Evolutionary conservation across 2,888 invertebrate genomes (phyloP), one percentile per base, ranked within the genome.

Genomic region (Ectropis crepuscularia): DNA sequence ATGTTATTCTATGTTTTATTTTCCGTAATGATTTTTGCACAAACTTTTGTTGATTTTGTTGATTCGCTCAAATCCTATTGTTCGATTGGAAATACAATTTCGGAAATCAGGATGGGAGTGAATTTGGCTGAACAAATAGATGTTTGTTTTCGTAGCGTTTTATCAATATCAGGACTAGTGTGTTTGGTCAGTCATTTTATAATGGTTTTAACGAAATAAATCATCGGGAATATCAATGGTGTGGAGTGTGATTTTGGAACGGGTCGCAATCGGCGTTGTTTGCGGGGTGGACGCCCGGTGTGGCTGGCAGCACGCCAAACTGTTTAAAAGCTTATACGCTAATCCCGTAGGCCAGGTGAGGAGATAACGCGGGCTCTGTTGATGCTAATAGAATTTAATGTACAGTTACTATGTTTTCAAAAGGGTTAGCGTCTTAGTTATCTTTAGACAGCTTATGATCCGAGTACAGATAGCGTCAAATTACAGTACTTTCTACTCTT

Each of bases 251-350:
- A 47, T 55, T 59, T 60, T 12, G 53, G 54, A 53, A 53, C 41
- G 50, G 62, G 61, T 57, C 42, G 63, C 67, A 75, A 76, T 76
- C 76, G 77, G 74, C 74, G 75, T 74, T 78, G 75, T 73, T 73
- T 53, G 65, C 65, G 75, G 78, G 87, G 87, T 87, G 86, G 88
- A 83, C 86, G 87, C 75, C 84, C 87, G 85, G 81, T 79, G 69
- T 75, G 45, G 65, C 67, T 89, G 90, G 90, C 87, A 60, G 28
- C 10, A 45, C 66, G 87, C 88, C 89, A 88, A 83, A 74, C 83
- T 83, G 83, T 83, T 84, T 83, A 80, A 82, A 83, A 82, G 79
- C 85, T 82, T 79, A 81, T 58, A 53, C 79, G 75, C 76, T 57
- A 65, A 64, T 65, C 57, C 45, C 10, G 57, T 16, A 46, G 64